Evolutionary conservation across 2,797 vertebrate genomes (phyloP).

Genomic region (Cuculus canorus): DNA sequence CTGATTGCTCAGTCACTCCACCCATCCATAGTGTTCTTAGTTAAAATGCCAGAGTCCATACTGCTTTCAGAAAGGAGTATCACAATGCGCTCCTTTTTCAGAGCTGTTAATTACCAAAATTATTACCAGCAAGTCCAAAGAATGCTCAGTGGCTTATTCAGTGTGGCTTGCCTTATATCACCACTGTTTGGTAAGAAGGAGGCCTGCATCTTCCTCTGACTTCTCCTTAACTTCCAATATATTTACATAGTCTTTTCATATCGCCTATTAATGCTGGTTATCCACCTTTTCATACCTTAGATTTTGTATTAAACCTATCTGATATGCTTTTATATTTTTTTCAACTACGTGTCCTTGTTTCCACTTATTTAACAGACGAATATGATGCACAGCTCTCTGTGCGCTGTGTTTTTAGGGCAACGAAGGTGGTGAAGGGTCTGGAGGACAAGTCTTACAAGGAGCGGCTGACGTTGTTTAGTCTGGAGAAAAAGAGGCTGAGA

Average conservation of each 20-base stretch:
- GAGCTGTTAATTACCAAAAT: neutral
- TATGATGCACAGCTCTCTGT: accelerated
- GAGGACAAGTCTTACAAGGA: too few relatives aligned
- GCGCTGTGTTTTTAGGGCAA: too few relatives aligned
- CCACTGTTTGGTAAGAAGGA: neutral
- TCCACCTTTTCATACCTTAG: neutral
- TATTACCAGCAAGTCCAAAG: neutral
- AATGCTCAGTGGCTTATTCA: neutral
- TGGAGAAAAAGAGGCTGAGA: too few relatives aligned
- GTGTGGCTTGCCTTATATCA: neutral
- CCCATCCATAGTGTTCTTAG: neutral
- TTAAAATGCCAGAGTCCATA: neutral
- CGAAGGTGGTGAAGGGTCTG: too few relatives aligned
- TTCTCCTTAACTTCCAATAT: neutral
- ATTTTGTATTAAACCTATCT: neutral
- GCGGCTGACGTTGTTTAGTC: too few relatives aligned
- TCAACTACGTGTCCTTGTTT: neutral
- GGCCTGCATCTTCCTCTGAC: accelerated
- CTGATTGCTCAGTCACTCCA: neutral
- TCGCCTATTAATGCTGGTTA: neutral
- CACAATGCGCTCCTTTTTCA: neutral
- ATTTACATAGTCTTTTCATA: neutral
- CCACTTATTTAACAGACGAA: neutral
- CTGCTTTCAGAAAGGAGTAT: neutral
- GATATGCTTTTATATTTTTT: accelerated